These are phyloP conservation scores for Tetanocera ferruginea DNA, from an alignment of 2,888 invertebrate species.

Conservation along the genomic window DNA sequence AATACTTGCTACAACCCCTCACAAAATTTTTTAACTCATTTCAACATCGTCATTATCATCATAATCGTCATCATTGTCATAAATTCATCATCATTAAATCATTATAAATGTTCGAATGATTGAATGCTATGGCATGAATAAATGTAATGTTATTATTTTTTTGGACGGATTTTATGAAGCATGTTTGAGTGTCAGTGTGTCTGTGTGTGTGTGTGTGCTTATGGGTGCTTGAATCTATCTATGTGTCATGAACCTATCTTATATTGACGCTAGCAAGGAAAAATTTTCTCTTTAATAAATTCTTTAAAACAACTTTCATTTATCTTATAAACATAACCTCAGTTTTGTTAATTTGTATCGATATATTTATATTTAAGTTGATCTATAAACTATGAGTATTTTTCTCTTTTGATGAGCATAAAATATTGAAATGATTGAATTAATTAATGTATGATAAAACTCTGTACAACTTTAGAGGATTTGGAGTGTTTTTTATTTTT, in stretches of 20 bases:
- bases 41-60: conserved; percentile 1
- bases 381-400: conserved; percentile 14
- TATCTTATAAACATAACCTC: conserved; percentile 14
- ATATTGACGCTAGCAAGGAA: background rate
- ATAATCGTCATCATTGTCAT: background rate
- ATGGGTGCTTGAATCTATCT: conserved; percentile 20
- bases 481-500: background rate
- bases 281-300: conserved; percentile 8
- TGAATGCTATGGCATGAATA: background rate
- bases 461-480: conserved; percentile 2
- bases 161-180: conserved; percentile 51
- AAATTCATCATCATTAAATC: conserved; percentile 7
- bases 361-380: background rate
- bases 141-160: conserved; percentile 26
- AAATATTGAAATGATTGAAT: conserved; percentile 9
- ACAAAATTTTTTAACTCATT: too few species aligned
- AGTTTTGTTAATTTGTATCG: background rate
- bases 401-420: conserved; percentile 3
- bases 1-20: too few species aligned
- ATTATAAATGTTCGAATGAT: conserved; percentile 6
- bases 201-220: conserved; percentile 28
- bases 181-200: conserved; percentile 24
- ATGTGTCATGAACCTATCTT: background rate
- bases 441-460: conserved; percentile 6
- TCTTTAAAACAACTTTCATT: background rate